These are phyloP conservation scores for Sebastes diploproa DNA, from an alignment of 2,797 vertebrate genomes.

Conservation along the genomic window DNA sequence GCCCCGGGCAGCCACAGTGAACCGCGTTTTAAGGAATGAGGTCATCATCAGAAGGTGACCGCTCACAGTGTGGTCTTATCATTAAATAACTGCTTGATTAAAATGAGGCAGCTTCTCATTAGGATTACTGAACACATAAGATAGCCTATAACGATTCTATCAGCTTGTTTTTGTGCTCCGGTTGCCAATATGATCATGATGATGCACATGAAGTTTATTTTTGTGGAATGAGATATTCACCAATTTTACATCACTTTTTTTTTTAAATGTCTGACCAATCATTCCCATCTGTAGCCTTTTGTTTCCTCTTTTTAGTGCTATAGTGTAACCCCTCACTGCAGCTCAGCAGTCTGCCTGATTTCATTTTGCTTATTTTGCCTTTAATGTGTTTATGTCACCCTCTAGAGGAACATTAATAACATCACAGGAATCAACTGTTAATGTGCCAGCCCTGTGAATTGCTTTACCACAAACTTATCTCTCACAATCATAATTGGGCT, in stretches of 20 bases:
- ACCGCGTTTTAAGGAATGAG: constrained; percentile 23
- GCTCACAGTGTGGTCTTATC: neutral
- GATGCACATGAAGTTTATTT: neutral
- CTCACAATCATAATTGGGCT: neutral
- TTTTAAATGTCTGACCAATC: neutral
- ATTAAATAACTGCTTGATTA: constrained; percentile 17
- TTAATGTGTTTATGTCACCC: constrained; percentile 49
- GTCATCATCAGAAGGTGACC: constrained; percentile 47
- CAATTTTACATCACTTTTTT: neutral
- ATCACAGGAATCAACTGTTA: constrained; percentile 7
- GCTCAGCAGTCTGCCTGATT: neutral
- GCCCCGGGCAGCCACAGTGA: neutral
- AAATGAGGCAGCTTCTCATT: neutral
- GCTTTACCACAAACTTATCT: neutral
- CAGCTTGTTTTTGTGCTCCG: neutral
- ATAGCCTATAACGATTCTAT: neutral
- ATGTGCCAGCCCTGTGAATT: neutral
- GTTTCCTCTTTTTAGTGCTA: neutral
- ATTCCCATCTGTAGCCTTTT: neutral
- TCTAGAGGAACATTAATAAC: constrained; percentile 58
- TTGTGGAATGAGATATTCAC: neutral
- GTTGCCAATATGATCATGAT: neutral
- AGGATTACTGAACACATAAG: neutral
- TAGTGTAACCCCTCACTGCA: neutral
- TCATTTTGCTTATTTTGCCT: neutral